Evolutionary conservation across 2,888 invertebrate genomes (phyloP).

Genomic region (Halictus ligatus): DNA sequence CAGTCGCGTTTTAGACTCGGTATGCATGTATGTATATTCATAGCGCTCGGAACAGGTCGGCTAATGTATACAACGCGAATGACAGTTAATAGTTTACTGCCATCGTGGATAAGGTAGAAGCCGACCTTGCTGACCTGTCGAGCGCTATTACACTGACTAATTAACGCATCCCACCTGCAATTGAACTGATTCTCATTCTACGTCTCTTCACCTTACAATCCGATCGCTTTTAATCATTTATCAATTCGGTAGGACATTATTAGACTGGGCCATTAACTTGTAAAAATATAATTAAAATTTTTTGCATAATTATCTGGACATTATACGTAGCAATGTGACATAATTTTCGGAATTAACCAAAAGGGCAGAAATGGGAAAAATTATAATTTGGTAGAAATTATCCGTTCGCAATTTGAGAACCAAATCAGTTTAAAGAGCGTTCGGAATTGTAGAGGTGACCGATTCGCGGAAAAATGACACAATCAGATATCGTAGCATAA

Average conservation of each 20-base stretch:
- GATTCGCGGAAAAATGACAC: not conserved
- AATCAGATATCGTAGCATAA: slow-evolving; percentile 17
- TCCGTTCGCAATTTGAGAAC: too few relatives aligned
- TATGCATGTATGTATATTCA: not conserved
- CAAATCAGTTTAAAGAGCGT: not conserved
- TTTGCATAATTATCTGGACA: too few relatives aligned
- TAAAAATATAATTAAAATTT: not conserved
- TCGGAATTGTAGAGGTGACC: not conserved
- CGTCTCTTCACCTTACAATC: not conserved
- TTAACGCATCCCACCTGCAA: slow-evolving; percentile 24
- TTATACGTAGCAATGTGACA: too few relatives aligned
- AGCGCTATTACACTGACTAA: slow-evolving; percentile 40
- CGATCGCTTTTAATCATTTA: not conserved
- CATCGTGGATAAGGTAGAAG: slow-evolving; percentile 41
- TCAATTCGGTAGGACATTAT: not conserved
- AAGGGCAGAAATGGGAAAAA: too few relatives aligned
- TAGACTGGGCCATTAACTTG: not conserved
- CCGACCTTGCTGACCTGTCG: slow-evolving; percentile 32
- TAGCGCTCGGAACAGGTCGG: not conserved
- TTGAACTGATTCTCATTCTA: not conserved
- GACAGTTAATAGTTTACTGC: slow-evolving; percentile 45
- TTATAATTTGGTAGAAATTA: not conserved
- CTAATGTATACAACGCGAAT: slow-evolving; percentile 33
- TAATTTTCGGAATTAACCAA: too few relatives aligned
- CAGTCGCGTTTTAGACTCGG: not conserved